A percentile compares a stretch with the other conserved stretches of the same genome.
Evolutionary conservation across 2,797 vertebrate species (phyloP).

Genomic region (Sarcoramphus papa): DNA sequence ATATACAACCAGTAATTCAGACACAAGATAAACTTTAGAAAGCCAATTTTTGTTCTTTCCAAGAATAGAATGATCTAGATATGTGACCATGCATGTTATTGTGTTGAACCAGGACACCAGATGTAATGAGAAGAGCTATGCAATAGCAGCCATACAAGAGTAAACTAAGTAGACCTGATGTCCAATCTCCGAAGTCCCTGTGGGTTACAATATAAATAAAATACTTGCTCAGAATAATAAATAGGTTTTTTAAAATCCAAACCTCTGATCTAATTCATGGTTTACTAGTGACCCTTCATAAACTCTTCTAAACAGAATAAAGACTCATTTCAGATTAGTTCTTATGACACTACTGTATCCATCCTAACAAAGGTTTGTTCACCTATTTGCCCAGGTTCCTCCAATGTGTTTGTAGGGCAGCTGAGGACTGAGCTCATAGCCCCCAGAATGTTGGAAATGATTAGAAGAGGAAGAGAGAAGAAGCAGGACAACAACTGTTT

Average conservation of each 20-base stretch:
- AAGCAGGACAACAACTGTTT: background rate
- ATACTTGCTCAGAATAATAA: background rate
- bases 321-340: background rate
- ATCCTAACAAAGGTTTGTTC: background rate
- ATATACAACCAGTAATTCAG: background rate
- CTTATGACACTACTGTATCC: background rate
- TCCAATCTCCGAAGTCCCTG: background rate
- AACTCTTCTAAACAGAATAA: background rate
- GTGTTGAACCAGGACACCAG: background rate
- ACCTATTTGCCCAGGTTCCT: background rate
- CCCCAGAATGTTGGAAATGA: background rate
- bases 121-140: background rate
- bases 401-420: background rate
- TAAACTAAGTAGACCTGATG: background rate
- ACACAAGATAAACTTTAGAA: background rate
- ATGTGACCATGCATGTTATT: background rate
- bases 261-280: background rate
- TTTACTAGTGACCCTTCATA: background rate
- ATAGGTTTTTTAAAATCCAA: background rate
- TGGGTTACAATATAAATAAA: background rate
- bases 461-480: background rate
- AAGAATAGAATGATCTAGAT: background rate
- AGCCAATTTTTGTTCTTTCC: background rate
- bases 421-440: background rate
- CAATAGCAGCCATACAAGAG: background rate